Conservation (phyloP, 1,140 invertebrate genomes). For the Papilio helenus region DNA sequence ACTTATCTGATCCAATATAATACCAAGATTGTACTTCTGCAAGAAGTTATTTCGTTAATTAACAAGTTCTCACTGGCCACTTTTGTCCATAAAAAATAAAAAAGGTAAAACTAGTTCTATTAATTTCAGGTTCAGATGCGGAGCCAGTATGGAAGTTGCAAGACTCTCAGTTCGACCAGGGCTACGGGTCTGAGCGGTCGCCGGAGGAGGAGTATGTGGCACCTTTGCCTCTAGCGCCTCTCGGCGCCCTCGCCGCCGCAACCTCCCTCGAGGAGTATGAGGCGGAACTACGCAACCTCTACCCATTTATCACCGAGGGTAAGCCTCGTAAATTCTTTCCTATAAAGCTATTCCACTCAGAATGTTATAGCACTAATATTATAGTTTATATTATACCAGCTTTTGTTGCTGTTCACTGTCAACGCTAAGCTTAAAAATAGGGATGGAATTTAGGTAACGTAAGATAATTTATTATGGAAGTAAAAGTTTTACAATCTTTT, state of each 20-base stretch:
- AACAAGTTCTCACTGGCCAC: not conserved
- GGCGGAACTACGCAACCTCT: slow-evolving; percentile 83
- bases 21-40: too few relatives aligned
- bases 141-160: slow-evolving; percentile 82
- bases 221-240: slow-evolving; percentile 85
- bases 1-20: too few relatives aligned
- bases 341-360: slow-evolving; percentile 41
- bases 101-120: slow-evolving; percentile 51
- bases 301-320: slow-evolving; percentile 86
- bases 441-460: not conserved
- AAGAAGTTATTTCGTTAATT: too few relatives aligned
- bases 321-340: slow-evolving; percentile 57
- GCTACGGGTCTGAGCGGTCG: slow-evolving; percentile 90
- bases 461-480: not conserved
- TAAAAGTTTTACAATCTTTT: not conserved
- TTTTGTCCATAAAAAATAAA: not conserved
- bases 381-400: slow-evolving; percentile 15
- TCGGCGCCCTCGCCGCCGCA: slow-evolving; percentile 84
- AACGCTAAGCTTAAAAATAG: not conserved
- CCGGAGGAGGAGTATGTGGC: slow-evolving; percentile 88
- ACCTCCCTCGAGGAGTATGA: slow-evolving; percentile 81
- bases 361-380: slow-evolving; percentile 27
- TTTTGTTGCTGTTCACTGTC: slow-evolving; percentile 2
- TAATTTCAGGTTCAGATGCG: slow-evolving; percentile 66
- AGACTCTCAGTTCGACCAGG: slow-evolving; percentile 88